A percentile compares a stretch with the other conserved stretches of the same genome.
Conservation (phyloP, 1,140 invertebrate genomes). For the Brachionus sp. region DNA sequence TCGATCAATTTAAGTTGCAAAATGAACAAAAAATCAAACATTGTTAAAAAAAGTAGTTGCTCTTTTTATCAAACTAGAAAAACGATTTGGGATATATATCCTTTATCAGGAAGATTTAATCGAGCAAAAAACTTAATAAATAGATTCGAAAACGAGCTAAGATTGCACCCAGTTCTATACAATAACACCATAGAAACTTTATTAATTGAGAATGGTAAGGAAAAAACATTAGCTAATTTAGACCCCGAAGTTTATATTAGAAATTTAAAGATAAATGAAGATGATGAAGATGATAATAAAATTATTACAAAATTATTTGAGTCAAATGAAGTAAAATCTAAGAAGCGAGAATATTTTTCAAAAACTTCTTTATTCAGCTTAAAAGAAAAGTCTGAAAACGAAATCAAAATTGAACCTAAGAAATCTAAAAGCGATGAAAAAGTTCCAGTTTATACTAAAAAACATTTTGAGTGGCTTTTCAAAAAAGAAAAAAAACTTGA, state of each 20-base stretch:
- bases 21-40: no score
- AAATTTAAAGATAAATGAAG: background rate
- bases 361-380: conserved; percentile 11
- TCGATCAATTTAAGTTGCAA: no score
- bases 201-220: background rate
- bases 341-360: background rate
- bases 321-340: background rate
- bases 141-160: background rate
- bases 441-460: background rate
- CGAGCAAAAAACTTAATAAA: background rate
- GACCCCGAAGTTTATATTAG: background rate
- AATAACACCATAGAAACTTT: background rate
- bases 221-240: background rate
- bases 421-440: background rate
- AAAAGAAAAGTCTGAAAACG: background rate
- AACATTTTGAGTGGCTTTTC: conserved; percentile 15
- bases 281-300: conserved; percentile 29
- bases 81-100: background rate
- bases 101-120: background rate
- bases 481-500: background rate
- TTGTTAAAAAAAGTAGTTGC: background rate
- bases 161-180: background rate
- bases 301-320: conserved; percentile 11
- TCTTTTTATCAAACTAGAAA: background rate
- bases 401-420: background rate